phyloP scores from a whole-genome alignment of 2,888 invertebrate genomes.

The Flexamia atlantica region DNA sequence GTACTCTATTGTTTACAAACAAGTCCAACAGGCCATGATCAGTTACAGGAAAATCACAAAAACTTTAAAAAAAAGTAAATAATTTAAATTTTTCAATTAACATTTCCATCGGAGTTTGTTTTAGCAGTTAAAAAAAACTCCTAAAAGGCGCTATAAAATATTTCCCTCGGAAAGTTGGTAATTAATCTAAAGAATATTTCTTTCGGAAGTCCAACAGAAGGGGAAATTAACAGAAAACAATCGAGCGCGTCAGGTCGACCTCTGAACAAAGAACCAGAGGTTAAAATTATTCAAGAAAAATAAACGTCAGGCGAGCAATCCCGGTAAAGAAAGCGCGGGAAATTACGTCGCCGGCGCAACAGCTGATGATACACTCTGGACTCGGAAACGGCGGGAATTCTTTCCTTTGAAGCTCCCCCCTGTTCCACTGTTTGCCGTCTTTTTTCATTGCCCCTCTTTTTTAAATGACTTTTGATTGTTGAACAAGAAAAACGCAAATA shows the following conservation, averaged over 20 bases:
- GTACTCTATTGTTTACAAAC: too few species aligned
- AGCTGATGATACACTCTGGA: constrained; percentile 55
- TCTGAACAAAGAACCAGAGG: constrained; percentile 34
- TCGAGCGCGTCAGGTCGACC: constrained; percentile 37
- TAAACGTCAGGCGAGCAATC: constrained; percentile 39
- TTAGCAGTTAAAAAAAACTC: too few species aligned
- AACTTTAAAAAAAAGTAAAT: too few species aligned
- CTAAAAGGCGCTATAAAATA: neutral
- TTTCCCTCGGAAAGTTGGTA: neutral
- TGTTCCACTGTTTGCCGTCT: constrained; percentile 53
- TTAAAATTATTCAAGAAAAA: constrained; percentile 51
- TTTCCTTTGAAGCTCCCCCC: constrained; percentile 61
- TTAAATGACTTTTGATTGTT: constrained; percentile 57
- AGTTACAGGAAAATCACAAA: too few species aligned
- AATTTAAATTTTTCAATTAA: too few species aligned
- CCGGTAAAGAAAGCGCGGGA: constrained; percentile 55
- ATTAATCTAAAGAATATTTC: constrained; percentile 12
- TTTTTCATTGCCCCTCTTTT: constrained; percentile 45
- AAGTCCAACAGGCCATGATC: too few species aligned
- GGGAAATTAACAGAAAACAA: constrained; percentile 34
- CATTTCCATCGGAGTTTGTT: too few species aligned
- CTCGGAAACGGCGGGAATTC: constrained; percentile 61
- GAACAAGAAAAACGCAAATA: constrained; percentile 58
- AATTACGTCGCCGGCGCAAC: constrained; percentile 50
- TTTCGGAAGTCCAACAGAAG: constrained; percentile 31